Percentiles rank a stretch among this genome's conserved stretches.
These are phyloP conservation scores for Lethrus apterus DNA, from an alignment of 1,140 invertebrate species.

Conservation along the genomic window DNA sequence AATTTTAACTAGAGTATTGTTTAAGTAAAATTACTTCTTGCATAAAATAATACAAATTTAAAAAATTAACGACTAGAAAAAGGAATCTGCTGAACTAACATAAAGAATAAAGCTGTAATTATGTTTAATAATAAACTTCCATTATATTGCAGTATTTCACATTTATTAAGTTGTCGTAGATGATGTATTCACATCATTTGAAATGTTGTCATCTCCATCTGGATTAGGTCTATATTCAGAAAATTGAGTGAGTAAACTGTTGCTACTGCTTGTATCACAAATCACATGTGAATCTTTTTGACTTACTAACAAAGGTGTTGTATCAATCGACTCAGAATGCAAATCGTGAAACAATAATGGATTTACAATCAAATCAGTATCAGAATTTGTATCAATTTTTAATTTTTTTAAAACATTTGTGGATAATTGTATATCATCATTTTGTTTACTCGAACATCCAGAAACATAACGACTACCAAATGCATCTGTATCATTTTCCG, in stretches of 20 bases:
- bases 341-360: constrained; percentile 22
- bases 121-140: too few species aligned
- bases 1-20: too few species aligned
- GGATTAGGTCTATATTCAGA: constrained; percentile 27
- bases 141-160: too few species aligned
- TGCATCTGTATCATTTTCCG: constrained; percentile 13
- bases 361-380: constrained; percentile 25
- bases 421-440: not conserved
- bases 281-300: not conserved
- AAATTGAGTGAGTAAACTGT: constrained; percentile 26
- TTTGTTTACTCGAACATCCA: constrained; percentile 26
- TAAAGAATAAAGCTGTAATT: too few species aligned
- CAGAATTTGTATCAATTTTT: constrained; percentile 9
- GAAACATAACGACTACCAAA: constrained; percentile 31
- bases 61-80: too few species aligned
- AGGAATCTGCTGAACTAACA: too few species aligned
- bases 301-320: not conserved
- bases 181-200: too few species aligned
- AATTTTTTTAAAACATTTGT: constrained; percentile 6
- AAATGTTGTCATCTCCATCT: constrained; percentile 25
- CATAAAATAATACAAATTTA: too few species aligned
- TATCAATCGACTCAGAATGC: constrained; percentile 7
- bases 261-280: constrained; percentile 19
- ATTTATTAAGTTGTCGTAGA: too few species aligned
- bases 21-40: too few species aligned